Base-by-base conservation (phyloP, 2,888 invertebrate species). In the Zootermopsis nevadensis region DNA sequence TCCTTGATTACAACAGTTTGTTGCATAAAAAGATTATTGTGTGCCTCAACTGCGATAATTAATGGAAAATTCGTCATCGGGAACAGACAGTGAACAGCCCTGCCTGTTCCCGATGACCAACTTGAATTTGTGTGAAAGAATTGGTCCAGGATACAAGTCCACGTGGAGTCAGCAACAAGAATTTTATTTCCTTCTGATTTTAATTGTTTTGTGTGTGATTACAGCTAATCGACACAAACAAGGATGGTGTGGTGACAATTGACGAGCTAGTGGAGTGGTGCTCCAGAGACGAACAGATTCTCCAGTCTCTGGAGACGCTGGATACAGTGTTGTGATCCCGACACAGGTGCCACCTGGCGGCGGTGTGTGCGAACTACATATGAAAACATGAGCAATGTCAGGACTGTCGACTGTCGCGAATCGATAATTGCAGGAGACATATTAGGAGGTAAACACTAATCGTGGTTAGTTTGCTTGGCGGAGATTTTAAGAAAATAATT, bases 251-350 rank as follows among this genome's bases (percentile, higher is more conserved):
- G 84, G 94, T 96, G 86, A 94, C 96, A 10, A 94, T 94, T 82
- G 95, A 96, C 87, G 96, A 96, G 90, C 90, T 96, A 87, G 93
- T 94, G 76, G 92, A 94, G 86, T 95, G 95, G 95, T 95, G 95
- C 89, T 92, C 93, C 79, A 92, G 94, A 85, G 94, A 95, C 89
- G 94, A 94, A 86, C 92, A 92, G 83, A 92, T 94, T 84, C 91
- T 95, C 83, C 91, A 91, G 88, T 94, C 94, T 35, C 90, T 95
- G 85, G 93, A 94, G 88, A 93, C 94, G 24, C 90, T 95, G 85
- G 95, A 95, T 89, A 95, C 95, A 2, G 93, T 95, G 86, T 93
- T 95, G 93, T 95, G 94, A 95, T 88, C 86, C 69, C 80, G 74
- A 74, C 42, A 12, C 74, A 33, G 74, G 42, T 74, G 74, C 74